A percentile compares a stretch with the other conserved stretches of the same genome.
phyloP scores from a whole-genome alignment of 2,797 vertebrate genomes.

The Lithobates sylvaticus region DNA sequence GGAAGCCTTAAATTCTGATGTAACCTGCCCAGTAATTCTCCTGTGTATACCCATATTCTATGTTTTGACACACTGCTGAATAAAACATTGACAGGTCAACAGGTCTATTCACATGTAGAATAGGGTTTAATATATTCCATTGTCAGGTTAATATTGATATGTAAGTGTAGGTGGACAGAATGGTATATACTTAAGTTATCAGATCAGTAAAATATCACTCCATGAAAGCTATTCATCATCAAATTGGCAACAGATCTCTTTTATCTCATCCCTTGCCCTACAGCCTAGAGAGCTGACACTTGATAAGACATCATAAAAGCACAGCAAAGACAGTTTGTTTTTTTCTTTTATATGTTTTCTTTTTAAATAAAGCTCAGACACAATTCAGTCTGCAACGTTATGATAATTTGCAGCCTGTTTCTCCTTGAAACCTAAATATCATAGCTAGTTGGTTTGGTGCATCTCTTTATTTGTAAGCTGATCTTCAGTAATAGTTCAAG shows the following conservation, averaged over 20 bases:
- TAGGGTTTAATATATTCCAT: neutral
- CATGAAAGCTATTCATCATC: conserved; percentile 68
- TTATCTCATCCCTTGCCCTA: conserved; percentile 62
- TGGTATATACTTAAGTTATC: conserved; percentile 69
- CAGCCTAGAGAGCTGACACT: conserved; percentile 60
- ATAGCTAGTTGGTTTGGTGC: neutral
- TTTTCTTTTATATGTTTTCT: neutral
- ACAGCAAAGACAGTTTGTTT: neutral
- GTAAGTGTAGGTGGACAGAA: neutral
- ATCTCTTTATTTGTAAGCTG: neutral
- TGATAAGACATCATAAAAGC: conserved; percentile 58
- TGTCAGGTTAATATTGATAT: neutral
- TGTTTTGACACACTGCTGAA: neutral
- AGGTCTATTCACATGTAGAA: conserved; percentile 1
- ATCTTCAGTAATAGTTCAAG: neutral
- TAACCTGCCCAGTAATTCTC: neutral
- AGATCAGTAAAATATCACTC: conserved; percentile 74
- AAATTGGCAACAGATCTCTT: conserved; percentile 38
- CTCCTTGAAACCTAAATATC: conserved; percentile 1
- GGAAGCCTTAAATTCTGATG: neutral
- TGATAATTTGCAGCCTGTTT: neutral
- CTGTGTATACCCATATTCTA: neutral
- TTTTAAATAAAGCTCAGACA: conserved; percentile 22
- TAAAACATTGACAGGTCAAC: neutral
- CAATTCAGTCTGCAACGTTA: neutral